Evolutionary conservation across 2,113 vertebrate genomes (phyloP).

Genomic region (Lophochroa leadbeateri): DNA sequence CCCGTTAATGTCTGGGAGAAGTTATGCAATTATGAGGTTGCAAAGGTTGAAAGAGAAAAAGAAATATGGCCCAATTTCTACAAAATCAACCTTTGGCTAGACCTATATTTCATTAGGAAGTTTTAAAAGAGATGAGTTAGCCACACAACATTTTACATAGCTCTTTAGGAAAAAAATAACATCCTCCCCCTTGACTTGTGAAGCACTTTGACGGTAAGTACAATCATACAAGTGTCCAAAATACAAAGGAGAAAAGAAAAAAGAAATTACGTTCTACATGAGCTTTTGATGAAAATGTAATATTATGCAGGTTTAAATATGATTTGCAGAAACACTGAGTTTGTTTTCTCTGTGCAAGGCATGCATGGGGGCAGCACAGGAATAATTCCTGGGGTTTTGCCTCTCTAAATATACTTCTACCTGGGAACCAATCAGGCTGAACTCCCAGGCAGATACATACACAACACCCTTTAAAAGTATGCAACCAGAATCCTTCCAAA

Average conservation of each 20-base stretch:
- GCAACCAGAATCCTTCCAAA: neutral
- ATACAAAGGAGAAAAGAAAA: neutral
- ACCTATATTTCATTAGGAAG: neutral
- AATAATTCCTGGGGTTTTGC: neutral
- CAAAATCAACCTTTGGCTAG: neutral
- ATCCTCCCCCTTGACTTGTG: neutral
- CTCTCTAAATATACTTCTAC: neutral
- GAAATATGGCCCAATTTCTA: neutral
- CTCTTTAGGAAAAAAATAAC: neutral
- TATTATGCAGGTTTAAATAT: neutral
- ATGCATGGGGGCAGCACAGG: fast-evolving
- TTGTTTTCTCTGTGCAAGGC: neutral
- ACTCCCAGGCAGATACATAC: neutral
- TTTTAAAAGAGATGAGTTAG: neutral
- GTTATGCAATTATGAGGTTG: neutral
- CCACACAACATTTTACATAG: neutral
- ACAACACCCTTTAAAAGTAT: neutral
- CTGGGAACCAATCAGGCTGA: neutral
- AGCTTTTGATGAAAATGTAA: neutral
- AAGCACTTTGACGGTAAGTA: neutral
- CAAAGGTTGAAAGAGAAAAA: neutral
- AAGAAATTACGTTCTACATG: neutral
- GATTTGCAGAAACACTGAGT: neutral
- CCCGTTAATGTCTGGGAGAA: neutral
- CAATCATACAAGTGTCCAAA: neutral